These are phyloP conservation scores for Tetragonula carbonaria DNA, from an alignment of 2,888 invertebrate genomes.

Conservation along the genomic window DNA sequence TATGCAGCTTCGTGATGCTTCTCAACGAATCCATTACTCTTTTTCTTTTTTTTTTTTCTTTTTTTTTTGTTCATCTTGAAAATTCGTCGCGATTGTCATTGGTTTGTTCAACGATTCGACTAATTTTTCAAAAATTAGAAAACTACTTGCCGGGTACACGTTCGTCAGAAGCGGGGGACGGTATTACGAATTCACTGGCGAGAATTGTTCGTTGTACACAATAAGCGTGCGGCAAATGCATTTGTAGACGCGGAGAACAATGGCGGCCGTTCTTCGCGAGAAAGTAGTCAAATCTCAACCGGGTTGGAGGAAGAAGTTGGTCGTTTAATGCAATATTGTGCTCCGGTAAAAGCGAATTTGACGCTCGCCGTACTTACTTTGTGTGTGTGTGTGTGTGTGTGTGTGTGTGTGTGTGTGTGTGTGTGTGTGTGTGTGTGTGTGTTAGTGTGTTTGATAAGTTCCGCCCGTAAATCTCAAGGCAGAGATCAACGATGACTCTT, in stretches of 20 bases:
- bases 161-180: too few relatives aligned
- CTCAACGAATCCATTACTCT: neutral
- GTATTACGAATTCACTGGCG: too few relatives aligned
- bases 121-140: too few relatives aligned
- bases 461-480: slow-evolving; percentile 51
- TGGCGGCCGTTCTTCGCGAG: neutral
- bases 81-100: neutral
- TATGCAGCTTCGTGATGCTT: slow-evolving; percentile 1
- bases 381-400: too few relatives aligned
- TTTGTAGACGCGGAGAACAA: neutral
- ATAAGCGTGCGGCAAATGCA: too few relatives aligned
- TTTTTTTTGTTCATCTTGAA: neutral
- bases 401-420: neutral
- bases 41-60: neutral
- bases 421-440: neutral
- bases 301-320: slow-evolving; percentile 13
- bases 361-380: neutral
- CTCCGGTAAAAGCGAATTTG: slow-evolving; percentile 31
- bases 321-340: slow-evolving; percentile 37
- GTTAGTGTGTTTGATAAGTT: slow-evolving; percentile 30
- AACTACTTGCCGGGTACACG: too few relatives aligned
- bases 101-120: too few relatives aligned
- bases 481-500: slow-evolving; percentile 52
- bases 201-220: too few relatives aligned
- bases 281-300: slow-evolving; percentile 33